A percentile compares a stretch with the other conserved stretches of the same genome.
Evolutionary conservation across 2,888 invertebrate species (phyloP).

Genomic region (Unio pictorum): DNA sequence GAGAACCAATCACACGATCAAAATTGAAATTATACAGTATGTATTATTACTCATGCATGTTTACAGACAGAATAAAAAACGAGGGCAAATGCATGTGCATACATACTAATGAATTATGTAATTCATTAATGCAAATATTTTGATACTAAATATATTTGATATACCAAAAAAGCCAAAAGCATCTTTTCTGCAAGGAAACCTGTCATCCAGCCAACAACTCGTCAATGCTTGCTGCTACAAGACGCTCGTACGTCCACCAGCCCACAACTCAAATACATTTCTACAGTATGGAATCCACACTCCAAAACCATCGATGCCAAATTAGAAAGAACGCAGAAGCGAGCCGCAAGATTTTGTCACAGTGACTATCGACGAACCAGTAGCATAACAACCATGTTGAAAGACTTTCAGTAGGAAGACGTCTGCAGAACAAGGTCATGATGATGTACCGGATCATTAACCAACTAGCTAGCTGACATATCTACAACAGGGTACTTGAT

Average conservation of each 20-base stretch:
- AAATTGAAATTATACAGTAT: too few relatives aligned
- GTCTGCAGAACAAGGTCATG: too few relatives aligned
- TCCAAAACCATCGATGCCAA: constrained; percentile 12
- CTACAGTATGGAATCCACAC: constrained; percentile 18
- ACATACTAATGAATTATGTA: too few relatives aligned
- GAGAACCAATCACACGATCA: too few relatives aligned
- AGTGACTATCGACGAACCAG: constrained; percentile 16
- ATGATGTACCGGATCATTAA: too few relatives aligned
- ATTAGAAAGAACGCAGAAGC: constrained; percentile 18
- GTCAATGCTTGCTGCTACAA: constrained; percentile 19
- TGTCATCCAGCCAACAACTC: constrained; percentile 7
- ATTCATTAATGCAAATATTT: too few relatives aligned
- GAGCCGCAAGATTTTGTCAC: constrained; percentile 15
- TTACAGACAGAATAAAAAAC: too few relatives aligned
- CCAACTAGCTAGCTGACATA: too few relatives aligned
- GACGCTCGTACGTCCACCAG: constrained; percentile 6
- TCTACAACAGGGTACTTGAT: too few relatives aligned
- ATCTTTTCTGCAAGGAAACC: constrained; percentile 17
- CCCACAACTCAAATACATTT: constrained; percentile 22
- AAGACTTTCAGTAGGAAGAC: constrained; percentile 1
- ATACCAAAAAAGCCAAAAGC: constrained; percentile 20
- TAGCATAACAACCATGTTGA: constrained; percentile 20
- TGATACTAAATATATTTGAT: too few relatives aligned
- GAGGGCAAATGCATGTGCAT: too few relatives aligned
- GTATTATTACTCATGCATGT: too few relatives aligned